Evolutionary conservation across 2,797 vertebrate species (phyloP), one percentile per base, ranked within the genome.

Genomic region (Naso thynnoides): DNA sequence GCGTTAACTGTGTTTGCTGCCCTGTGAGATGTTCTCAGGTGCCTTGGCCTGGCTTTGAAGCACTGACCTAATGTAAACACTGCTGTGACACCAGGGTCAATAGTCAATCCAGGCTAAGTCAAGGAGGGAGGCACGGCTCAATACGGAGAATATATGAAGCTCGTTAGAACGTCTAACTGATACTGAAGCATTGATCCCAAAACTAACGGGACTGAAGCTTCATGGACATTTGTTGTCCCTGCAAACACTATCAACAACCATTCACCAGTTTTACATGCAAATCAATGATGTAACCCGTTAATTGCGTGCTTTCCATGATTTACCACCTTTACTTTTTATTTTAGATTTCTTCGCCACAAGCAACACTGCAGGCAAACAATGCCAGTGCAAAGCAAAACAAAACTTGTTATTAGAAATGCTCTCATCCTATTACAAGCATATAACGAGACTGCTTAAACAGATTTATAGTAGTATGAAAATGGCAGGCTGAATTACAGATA

Each of bases 61-160:
- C 61, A 47, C 9, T 24, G 74, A 83, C 76, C 64, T 15, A 54
- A 59, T 36, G 60, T 84, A 84, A 87, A 85, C 73, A 72, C n/a
- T 41, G 55, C 18, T 31, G 19, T 62, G 66, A 84, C 61, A 68
- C 31, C 15, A 1, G 24, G 47, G 62, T 52, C 61, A 61, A 44
- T 18, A 47, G 76, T 56, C 63, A 39, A 44, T 59, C 49, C 41
- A 38, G 38, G 54, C 31, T 68, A 18, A 70, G 54, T 41, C 18
- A 42, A 8, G 36, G 50, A 47, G 64, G 44, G 33, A 45, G 44
- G 27, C 6, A 61, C 41, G 33, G 3, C 21, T 75, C 44, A 48
- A 49, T 18, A 45, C 27, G 49, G 53, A 52, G 15, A 57, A 61
- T 78, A 57, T 24, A 27, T 48, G 10, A 79, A 57, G 8, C 39